phyloP scores from a whole-genome alignment of 2,797 vertebrate species.

The Galagoides demidoff region DNA sequence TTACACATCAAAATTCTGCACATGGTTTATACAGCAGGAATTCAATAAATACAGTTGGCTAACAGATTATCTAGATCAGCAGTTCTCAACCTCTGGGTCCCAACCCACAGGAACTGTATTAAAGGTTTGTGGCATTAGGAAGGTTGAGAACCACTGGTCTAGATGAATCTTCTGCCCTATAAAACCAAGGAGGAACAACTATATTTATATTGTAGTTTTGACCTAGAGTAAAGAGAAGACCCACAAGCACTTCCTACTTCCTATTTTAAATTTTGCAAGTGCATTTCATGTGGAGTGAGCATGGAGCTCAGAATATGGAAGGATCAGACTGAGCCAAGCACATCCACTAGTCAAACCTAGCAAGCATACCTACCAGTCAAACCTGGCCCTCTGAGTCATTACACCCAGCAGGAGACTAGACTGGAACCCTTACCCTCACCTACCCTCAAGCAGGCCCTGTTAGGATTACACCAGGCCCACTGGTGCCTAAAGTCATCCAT shows the following conservation, averaged over 20 bases:
- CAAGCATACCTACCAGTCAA: background rate
- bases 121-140: too few relatives aligned
- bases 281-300: background rate
- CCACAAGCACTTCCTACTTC: background rate
- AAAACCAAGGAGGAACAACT: background rate
- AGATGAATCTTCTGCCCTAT: background rate
- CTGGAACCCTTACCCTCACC: background rate
- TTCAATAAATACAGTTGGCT: background rate
- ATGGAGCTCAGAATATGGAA: background rate
- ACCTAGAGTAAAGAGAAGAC: background rate
- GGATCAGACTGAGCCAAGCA: background rate
- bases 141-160: too few relatives aligned
- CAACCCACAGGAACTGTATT: too few relatives aligned
- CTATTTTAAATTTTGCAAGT: slow-evolving; percentile 33
- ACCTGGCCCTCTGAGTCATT: background rate
- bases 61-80: background rate
- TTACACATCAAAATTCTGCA: background rate
- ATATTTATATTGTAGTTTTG: background rate
- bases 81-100: too few relatives aligned
- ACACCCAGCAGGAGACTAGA: background rate
- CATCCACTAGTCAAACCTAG: background rate
- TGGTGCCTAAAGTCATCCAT: background rate
- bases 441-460: background rate
- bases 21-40: background rate
- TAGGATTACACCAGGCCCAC: background rate